Base-by-base conservation (phyloP, 2,113 vertebrate species). In the Syngnathus scovelli region DNA sequence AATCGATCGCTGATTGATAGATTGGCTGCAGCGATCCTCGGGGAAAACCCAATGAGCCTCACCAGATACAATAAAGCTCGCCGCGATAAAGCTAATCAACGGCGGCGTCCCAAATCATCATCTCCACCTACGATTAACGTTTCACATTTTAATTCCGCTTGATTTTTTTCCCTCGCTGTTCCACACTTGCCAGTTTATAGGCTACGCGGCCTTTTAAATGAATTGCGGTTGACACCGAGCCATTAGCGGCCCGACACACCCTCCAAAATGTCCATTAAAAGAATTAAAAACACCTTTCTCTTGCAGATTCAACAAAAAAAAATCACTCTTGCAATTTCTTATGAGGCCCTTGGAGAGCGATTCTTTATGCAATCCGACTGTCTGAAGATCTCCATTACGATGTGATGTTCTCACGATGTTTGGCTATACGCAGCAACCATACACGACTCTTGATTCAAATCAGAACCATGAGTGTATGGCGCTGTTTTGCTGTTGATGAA, bases 1-100 rank as follows among this genome's bases (percentile, higher is more conserved):
- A 74, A 85, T 88, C 85, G 82, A 86, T 85, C 71, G 10, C 68
- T 67, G 80, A 83, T 83, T 79, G 86, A 88, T 85, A 74, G 79
- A 83, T 82, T 23, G 64, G 64, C 11, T 18, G 44, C 44, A 15
- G 23, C 37, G 61, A 38, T 66, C 56, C 41, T 66, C 36, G 7
- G 41, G 56, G 68, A 58, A 66, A 39, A n/a, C 38, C 38, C 59
- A 9, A 12, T 21, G 19, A 61, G 7, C 11, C 59, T 61, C 38
- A 21, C 21, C 10, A 48, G 61, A 61, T 5, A 37, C 52, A 33
- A 33, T 33, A 33, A 33, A 33, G 27, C 27, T 33, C 27, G 27
- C 27, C 27, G 27, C 21, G 21, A 12, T 55, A 7, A 19, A 76
- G 68, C 54, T 41, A 48, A 67, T 52, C 27, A 33, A 3, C 13